These are phyloP conservation scores for Ophonus ardosiacus DNA, from an alignment of 2,888 invertebrate species.

Conservation along the genomic window DNA sequence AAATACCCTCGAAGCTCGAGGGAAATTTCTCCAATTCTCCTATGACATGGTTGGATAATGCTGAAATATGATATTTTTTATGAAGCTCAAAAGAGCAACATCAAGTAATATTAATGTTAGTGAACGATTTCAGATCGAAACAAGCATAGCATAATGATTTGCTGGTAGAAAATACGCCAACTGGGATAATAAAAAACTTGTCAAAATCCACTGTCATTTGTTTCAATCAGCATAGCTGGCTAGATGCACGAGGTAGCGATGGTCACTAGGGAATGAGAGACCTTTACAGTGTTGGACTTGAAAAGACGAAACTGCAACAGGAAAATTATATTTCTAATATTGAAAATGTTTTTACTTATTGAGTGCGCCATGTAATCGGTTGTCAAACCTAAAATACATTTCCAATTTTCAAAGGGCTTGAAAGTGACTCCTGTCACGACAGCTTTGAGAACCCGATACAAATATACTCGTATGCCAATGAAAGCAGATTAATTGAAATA, in stretches of 20 bases:
- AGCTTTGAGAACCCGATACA: too few species aligned
- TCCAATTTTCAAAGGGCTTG: too few species aligned
- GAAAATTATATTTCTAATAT: not conserved
- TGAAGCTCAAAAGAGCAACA: not conserved
- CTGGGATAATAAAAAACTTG: conserved; percentile 30
- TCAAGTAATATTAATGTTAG: conserved; percentile 9
- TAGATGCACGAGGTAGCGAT: not conserved
- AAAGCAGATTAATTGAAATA: too few species aligned
- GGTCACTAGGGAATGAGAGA: not conserved
- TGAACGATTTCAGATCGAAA: conserved; percentile 23
- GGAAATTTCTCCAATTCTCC: conserved; percentile 9
- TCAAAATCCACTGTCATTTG: conserved; percentile 32
- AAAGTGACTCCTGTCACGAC: too few species aligned
- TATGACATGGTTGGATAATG: not conserved
- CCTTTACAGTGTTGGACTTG: not conserved
- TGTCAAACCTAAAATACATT: too few species aligned
- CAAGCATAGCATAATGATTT: conserved; percentile 7
- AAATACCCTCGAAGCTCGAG: not conserved
- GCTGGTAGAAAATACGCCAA: not conserved
- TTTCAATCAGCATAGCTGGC: conserved; percentile 38
- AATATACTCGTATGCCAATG: too few species aligned
- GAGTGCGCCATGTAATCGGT: too few species aligned
- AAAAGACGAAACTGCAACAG: not conserved
- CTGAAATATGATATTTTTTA: conserved; percentile 39
- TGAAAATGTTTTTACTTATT: too few species aligned